Evolutionary conservation across 2,888 invertebrate genomes (phyloP), one percentile per base, ranked within the genome.

Genomic region (Eilema griseolum): DNA sequence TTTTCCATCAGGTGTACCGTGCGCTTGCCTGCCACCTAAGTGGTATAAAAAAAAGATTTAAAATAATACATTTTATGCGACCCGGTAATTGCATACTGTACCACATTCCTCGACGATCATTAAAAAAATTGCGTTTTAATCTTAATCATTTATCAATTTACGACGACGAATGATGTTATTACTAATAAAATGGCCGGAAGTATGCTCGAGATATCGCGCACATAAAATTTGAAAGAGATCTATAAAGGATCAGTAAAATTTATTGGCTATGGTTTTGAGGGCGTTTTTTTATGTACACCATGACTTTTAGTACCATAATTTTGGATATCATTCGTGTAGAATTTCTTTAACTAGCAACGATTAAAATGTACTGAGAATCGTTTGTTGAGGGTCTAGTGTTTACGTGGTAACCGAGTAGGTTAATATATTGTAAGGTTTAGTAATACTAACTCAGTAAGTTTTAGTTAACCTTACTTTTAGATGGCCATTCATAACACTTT

Each of bases 151-250:
- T 74, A 82, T 76, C 77, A 76, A 76, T 80, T 77, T 80, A 77
- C 70, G 74, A 72, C 61, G 24, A 5, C 12, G 69, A 72, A 78
- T 80, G 64, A 73, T 71, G 69, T 78, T 76, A 83, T 83, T 73
- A 72, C 76, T 72, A 80, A 83, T 86, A 85, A 86, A 86, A 83
- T 61, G 66, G 66, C 31, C 68, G 71, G 70, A 69, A 76, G 72
- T 76, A 67, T 74, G 71, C 67, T 46, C 69, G 68, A 77, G 82
- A 79, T 74, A 85, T 81, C 78, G 79, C 74, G 78, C 68, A 77
- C 80, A 82, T 88, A 87, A 87, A 87, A 83, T 83, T 83, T 79
- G 75, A 87, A 86, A 84, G 83, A 83, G 83, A 86, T 79, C 84
- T 83, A 64, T 37, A 77, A 79, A 65, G 69, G 67, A 65, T 74